phyloP scores from a whole-genome alignment of 2,113 vertebrate genomes.

The Dicerorhinus sumatrensis region DNA sequence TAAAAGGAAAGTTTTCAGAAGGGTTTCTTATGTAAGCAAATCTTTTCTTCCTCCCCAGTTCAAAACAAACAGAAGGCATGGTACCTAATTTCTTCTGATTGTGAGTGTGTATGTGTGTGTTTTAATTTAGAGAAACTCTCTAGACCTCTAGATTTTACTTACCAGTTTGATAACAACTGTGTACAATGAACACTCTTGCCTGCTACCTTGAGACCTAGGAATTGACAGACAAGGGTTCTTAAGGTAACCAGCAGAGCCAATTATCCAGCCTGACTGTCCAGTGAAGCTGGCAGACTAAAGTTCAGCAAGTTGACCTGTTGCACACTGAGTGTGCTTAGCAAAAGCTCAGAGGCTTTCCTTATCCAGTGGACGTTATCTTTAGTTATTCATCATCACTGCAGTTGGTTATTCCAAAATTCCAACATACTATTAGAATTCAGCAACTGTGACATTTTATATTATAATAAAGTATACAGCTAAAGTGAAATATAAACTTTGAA shows the following conservation, averaged over 20 bases:
- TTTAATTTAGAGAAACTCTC: slow-evolving; percentile 63
- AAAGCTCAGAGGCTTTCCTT: slow-evolving; percentile 23
- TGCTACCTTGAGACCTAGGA: slow-evolving; percentile 18
- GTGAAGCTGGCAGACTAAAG: neutral
- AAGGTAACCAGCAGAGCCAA: slow-evolving; percentile 30
- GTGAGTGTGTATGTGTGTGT: neutral
- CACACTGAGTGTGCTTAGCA: slow-evolving; percentile 49
- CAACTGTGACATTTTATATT: slow-evolving; percentile 20
- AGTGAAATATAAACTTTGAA: neutral
- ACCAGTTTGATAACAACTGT: slow-evolving; percentile 41
- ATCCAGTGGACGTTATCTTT: neutral
- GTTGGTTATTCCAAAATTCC: slow-evolving; percentile 52
- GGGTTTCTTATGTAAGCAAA: slow-evolving; percentile 24
- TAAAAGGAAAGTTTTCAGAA: slow-evolving; percentile 41
- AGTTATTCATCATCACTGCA: neutral
- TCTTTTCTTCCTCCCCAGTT: neutral
- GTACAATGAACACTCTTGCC: neutral
- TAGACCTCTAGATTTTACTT: slow-evolving; percentile 42
- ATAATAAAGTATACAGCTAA: neutral
- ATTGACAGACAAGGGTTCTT: slow-evolving; percentile 52
- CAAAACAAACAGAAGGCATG: neutral
- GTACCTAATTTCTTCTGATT: neutral
- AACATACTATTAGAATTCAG: slow-evolving; percentile 42
- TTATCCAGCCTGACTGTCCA: slow-evolving; percentile 54
- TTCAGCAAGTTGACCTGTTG: slow-evolving; percentile 17